Evolutionary conservation across 2,888 invertebrate species (phyloP).

Genomic region (Dolichomitus sp.): DNA sequence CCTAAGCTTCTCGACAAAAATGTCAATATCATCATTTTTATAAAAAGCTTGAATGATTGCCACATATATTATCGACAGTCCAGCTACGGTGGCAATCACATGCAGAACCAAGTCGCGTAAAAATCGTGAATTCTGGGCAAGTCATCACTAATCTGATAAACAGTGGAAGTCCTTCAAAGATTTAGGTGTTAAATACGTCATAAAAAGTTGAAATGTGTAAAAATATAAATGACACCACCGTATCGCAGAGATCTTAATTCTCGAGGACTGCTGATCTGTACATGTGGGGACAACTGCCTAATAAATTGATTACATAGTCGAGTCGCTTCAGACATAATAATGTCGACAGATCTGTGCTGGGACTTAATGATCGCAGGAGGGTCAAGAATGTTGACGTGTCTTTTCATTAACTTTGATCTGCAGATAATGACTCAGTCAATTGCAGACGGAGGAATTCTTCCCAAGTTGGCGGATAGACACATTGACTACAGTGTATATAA

Average conservation of each 20-base stretch:
- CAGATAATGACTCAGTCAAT: slow-evolving; percentile 45
- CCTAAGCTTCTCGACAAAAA: not conserved
- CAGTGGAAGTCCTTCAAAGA: not conserved
- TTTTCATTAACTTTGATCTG: slow-evolving; percentile 21
- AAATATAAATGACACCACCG: not conserved
- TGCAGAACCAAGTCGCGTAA: not conserved
- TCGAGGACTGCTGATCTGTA: not conserved
- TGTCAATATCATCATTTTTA: not conserved
- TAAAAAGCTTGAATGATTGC: not conserved
- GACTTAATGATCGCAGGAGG: not conserved
- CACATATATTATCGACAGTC: not conserved
- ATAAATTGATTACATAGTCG: slow-evolving; percentile 10
- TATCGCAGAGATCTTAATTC: not conserved
- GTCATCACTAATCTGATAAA: not conserved
- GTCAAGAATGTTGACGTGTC: slow-evolving; percentile 8
- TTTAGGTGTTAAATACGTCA: slow-evolving; percentile 1
- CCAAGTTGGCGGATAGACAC: slow-evolving; percentile 1
- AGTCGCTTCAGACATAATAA: not conserved
- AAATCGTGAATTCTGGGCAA: too few relatives aligned
- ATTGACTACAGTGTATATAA: slow-evolving; percentile 2
- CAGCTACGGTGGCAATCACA: not conserved
- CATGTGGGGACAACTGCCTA: not conserved
- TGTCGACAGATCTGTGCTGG: not conserved
- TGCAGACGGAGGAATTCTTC: slow-evolving; percentile 27
- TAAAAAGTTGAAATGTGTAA: not conserved